Evolutionary conservation across 1,140 invertebrate species (phyloP).

Genomic region (Luehdorfia chinensis): DNA sequence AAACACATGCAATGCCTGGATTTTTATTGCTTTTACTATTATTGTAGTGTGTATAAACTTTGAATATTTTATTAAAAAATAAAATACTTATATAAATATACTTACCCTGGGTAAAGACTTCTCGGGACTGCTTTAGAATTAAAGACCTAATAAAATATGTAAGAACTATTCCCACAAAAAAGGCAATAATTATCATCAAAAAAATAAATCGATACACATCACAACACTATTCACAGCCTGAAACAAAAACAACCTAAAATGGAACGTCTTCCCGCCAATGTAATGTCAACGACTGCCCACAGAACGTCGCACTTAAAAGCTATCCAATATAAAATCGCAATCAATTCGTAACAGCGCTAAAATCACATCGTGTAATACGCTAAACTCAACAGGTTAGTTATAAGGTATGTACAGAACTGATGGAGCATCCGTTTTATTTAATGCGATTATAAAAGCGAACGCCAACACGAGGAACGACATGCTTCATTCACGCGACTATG

Average conservation of each 20-base stretch:
- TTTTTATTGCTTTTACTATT: no score
- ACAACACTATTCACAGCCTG: conserved; percentile 42
- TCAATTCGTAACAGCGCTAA: conserved; percentile 26
- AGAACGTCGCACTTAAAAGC: conserved; percentile 15
- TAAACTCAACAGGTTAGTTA: background rate
- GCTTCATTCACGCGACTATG: conserved; percentile 39
- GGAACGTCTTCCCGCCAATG: conserved; percentile 50
- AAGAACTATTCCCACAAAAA: conserved; percentile 36
- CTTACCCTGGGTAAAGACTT: conserved; percentile 25
- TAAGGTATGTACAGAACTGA: conserved; percentile 19
- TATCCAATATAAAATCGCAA: conserved; percentile 20
- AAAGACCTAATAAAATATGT: conserved; percentile 36
- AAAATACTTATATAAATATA: no score
- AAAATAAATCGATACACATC: conserved; percentile 38
- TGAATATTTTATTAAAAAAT: no score
- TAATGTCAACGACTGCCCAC: conserved; percentile 35
- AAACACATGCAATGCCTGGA: no score
- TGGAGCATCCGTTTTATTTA: conserved; percentile 30
- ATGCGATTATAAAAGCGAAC: conserved; percentile 21
- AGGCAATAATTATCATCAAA: conserved; percentile 46
- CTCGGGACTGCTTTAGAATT: conserved; percentile 19
- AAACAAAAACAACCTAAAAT: conserved; percentile 31
- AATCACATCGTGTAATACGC: conserved; percentile 25
- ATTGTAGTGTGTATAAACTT: no score
- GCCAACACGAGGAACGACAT: conserved; percentile 31